These are phyloP conservation scores for Gasteruption jaculator DNA, from an alignment of 2,888 invertebrate genomes.

Conservation along the genomic window DNA sequence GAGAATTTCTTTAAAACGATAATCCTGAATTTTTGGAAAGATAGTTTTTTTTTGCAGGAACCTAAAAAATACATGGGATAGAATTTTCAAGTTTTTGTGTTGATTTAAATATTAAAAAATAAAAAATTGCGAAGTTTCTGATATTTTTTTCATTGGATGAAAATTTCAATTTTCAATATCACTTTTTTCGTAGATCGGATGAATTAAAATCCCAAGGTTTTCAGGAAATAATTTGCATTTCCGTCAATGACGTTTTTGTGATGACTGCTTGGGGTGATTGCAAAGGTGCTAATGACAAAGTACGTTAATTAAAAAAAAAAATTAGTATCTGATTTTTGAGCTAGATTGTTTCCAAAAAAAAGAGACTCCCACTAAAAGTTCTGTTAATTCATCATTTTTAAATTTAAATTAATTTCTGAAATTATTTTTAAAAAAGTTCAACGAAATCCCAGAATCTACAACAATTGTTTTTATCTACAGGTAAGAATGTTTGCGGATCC, in stretches of 20 bases:
- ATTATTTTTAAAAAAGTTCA: too few species aligned
- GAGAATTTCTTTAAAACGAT: too few species aligned
- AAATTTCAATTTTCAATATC: constrained; percentile 3
- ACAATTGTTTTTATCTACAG: constrained; percentile 35
- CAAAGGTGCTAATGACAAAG: constrained; percentile 49
- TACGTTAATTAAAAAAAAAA: too few species aligned
- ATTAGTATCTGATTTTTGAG: too few species aligned
- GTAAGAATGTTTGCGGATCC: constrained; percentile 53
- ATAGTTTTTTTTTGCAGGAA: neutral
- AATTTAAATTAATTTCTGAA: too few species aligned
- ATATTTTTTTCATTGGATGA: neutral
- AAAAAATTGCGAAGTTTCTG: neutral
- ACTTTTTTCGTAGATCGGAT: constrained; percentile 30
- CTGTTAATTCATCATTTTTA: neutral
- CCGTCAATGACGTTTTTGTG: constrained; percentile 57
- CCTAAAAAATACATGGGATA: neutral
- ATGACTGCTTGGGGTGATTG: constrained; percentile 54
- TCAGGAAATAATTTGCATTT: constrained; percentile 51
- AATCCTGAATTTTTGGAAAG: too few species aligned
- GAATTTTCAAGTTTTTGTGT: neutral
- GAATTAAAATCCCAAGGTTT: constrained; percentile 51
- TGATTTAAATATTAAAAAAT: constrained; percentile 16
- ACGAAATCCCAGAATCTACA: constrained; percentile 2
- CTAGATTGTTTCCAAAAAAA: too few species aligned
- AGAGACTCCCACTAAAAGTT: constrained; percentile 5